Evolutionary conservation across 1,140 invertebrate genomes (phyloP).

Genomic region (Aphaenogaster floridana): DNA sequence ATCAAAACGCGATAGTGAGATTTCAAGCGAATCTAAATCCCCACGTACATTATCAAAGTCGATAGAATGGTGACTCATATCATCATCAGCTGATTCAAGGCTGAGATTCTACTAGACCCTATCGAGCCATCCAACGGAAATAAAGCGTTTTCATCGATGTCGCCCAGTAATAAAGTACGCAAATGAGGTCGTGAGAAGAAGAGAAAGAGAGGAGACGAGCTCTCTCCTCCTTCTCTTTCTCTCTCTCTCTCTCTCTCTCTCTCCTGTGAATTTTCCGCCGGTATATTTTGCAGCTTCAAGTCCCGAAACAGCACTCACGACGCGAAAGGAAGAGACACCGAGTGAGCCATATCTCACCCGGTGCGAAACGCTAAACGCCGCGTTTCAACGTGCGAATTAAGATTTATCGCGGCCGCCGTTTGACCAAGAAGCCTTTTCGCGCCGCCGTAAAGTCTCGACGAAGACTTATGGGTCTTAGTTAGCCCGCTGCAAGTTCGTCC

Average conservation of each 20-base stretch:
- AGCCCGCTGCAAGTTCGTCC: conserved; percentile 10
- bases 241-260: neutral
- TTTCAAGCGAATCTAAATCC: neutral
- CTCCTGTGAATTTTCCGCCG: conserved; percentile 13
- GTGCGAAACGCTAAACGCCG: conserved; percentile 80
- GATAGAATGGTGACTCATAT: conserved; percentile 17
- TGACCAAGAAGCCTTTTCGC: conserved; percentile 81
- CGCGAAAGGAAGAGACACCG: conserved; percentile 21
- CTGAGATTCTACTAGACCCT: conserved; percentile 47
- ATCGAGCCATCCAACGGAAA: conserved; percentile 38
- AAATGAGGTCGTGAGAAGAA: conserved; percentile 40
- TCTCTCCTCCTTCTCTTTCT: neutral
- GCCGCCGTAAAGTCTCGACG: conserved; percentile 78
- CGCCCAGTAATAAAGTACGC: conserved; percentile 15
- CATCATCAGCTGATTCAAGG: conserved; percentile 37
- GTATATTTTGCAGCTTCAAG: conserved; percentile 32
- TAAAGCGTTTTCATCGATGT: conserved; percentile 46
- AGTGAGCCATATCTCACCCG: conserved; percentile 76
- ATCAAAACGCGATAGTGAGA: conserved; percentile 1
- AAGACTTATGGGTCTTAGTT: conserved; percentile 78
- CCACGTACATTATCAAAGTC: conserved; percentile 17
- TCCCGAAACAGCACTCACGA: conserved; percentile 14
- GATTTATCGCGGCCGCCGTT: conserved; percentile 81
- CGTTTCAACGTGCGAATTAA: conserved; percentile 83
- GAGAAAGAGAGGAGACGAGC: neutral